A percentile compares a stretch with the other conserved stretches of the same genome.
Conservation (phyloP, 1,140 invertebrate species). For the Potamilus streckersoni region DNA sequence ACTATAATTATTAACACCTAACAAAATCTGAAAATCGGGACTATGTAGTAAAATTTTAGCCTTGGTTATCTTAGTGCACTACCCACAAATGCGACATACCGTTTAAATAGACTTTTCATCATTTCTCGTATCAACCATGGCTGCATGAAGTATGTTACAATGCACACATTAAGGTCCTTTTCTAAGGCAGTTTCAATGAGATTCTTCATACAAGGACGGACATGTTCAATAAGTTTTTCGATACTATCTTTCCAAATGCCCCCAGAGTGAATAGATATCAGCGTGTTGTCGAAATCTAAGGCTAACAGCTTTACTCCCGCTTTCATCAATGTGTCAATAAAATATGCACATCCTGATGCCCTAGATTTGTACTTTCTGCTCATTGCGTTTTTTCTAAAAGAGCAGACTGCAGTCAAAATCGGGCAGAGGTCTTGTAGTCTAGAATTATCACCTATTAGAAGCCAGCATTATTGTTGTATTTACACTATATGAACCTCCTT, state of each 20-base stretch:
- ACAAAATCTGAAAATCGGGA: too few relatives aligned
- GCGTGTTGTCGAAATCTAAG: constrained; percentile 65
- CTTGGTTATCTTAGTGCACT: too few relatives aligned
- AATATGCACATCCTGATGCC: constrained; percentile 33
- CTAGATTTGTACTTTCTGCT: constrained; percentile 17
- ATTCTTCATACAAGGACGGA: constrained; percentile 62
- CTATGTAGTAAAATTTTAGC: too few relatives aligned
- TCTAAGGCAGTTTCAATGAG: constrained; percentile 53
- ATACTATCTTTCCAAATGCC: constrained; percentile 60
- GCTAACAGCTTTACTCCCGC: constrained; percentile 62
- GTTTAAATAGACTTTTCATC: constrained; percentile 49
- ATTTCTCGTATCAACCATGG: constrained; percentile 62
- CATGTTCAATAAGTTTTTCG: constrained; percentile 52
- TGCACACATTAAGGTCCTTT: constrained; percentile 54
- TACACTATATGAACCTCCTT: too few relatives aligned
- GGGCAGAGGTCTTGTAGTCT: too few relatives aligned
- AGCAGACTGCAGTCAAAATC: too few relatives aligned
- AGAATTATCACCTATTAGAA: too few relatives aligned
- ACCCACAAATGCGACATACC: constrained; percentile 10
- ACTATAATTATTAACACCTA: too few relatives aligned
- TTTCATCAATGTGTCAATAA: constrained; percentile 40
- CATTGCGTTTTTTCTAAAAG: neutral
- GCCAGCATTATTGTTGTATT: too few relatives aligned
- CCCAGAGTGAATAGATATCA: constrained; percentile 63
- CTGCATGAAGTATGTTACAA: constrained; percentile 64